phyloP scores from a whole-genome alignment of 2,113 vertebrate genomes.

The Sula dactylatra region DNA sequence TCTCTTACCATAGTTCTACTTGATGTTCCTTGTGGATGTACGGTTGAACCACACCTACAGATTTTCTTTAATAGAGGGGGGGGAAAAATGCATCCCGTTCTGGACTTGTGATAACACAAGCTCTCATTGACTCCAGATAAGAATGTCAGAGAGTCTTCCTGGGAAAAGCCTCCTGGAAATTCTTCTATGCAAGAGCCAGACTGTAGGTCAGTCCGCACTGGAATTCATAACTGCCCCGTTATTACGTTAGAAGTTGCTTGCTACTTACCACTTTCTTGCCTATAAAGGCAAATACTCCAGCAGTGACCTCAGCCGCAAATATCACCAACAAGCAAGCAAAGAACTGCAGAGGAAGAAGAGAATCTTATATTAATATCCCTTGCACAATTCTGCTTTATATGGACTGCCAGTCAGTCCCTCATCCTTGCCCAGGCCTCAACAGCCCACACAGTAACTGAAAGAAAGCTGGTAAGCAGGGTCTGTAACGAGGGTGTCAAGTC shows the following conservation, averaged over 20 bases:
- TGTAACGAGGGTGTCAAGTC: neutral
- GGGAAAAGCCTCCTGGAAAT: neutral
- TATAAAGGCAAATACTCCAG: conserved; percentile 94
- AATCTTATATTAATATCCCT: neutral
- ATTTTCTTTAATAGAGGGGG: neutral
- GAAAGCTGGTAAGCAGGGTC: neutral
- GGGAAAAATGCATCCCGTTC: neutral
- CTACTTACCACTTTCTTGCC: conserved; percentile 88
- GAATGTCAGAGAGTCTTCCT: neutral
- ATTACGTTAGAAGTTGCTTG: neutral
- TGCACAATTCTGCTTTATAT: neutral
- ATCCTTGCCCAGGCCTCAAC: neutral
- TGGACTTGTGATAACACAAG: neutral
- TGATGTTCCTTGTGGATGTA: neutral
- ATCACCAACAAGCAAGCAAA: conserved; percentile 94
- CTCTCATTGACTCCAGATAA: neutral
- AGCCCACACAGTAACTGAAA: neutral
- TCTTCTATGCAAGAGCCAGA: neutral
- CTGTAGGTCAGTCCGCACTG: neutral
- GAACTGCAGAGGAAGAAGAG: conserved; percentile 81
- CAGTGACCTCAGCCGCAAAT: conserved; percentile 93
- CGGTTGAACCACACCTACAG: neutral
- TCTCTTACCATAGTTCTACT: neutral
- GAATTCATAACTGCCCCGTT: neutral
- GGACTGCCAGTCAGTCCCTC: neutral